Conservation (phyloP, 2,797 vertebrate genomes). For the Artibeus jamaicensis region DNA sequence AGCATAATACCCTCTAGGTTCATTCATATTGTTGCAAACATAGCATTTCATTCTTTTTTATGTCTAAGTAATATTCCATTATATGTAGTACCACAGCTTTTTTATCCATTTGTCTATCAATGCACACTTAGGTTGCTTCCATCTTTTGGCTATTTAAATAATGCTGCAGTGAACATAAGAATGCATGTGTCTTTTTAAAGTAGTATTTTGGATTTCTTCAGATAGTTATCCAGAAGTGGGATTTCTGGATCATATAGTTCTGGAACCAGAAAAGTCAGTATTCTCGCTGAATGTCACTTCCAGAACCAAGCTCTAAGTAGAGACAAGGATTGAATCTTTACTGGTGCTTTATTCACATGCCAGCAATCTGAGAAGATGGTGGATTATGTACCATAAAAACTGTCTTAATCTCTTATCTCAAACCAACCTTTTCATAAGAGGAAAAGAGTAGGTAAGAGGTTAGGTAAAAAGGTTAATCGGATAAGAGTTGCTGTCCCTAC, state of each 20-base stretch:
- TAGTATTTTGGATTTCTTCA: background rate
- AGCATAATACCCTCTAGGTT: background rate
- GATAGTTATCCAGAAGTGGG: background rate
- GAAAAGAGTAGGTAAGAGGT: too few relatives aligned
- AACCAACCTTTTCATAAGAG: too few relatives aligned
- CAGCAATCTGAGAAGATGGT: too few relatives aligned
- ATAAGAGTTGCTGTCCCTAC: too few relatives aligned
- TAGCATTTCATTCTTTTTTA: background rate
- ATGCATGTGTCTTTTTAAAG: background rate
- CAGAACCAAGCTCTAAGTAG: too few relatives aligned
- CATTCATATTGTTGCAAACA: background rate
- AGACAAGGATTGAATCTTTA: too few relatives aligned
- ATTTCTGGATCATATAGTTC: background rate
- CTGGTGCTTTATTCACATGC: too few relatives aligned
- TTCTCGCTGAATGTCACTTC: too few relatives aligned
- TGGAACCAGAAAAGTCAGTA: background rate
- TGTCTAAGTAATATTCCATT: background rate
- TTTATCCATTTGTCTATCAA: background rate
- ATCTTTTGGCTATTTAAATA: background rate
- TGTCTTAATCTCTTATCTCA: too few relatives aligned
- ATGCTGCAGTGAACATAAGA: background rate
- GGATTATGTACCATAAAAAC: too few relatives aligned
- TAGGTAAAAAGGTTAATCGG: too few relatives aligned
- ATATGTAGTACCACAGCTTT: background rate
- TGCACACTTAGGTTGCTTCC: background rate